Conservation (phyloP, 2,888 invertebrate species). For the Protula sp. region DNA sequence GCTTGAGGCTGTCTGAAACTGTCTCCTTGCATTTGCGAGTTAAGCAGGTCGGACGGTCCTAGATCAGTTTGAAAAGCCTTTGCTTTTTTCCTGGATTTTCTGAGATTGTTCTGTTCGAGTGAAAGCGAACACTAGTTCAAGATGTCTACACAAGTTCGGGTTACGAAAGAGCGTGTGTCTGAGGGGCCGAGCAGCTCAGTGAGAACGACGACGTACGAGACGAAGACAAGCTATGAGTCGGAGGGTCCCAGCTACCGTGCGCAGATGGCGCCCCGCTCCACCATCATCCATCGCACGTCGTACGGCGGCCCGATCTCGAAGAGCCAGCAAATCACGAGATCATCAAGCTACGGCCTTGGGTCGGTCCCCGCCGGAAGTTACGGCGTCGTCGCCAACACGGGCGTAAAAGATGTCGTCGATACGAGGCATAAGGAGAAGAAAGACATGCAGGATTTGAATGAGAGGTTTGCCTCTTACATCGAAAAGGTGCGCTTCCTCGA, state of each 20-base stretch:
- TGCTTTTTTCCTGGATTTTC: too few species aligned
- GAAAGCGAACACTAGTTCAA: too few species aligned
- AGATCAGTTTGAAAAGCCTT: too few species aligned
- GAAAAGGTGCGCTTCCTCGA: conserved; percentile 56
- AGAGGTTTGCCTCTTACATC: conserved; percentile 57
- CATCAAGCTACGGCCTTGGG: not conserved
- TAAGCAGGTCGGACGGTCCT: too few species aligned
- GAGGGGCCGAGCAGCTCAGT: not conserved
- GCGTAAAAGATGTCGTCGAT: conserved; percentile 51
- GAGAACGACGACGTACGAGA: conserved; percentile 5
- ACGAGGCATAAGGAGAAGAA: conserved; percentile 56
- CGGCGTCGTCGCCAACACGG: conserved; percentile 35
- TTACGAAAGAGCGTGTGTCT: too few species aligned
- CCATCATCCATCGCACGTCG: conserved; percentile 18
- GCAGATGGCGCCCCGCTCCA: conserved; percentile 13
- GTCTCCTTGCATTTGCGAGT: too few species aligned
- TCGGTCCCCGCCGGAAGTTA: conserved; percentile 33
- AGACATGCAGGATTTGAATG: conserved; percentile 58
- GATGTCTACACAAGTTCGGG: too few species aligned
- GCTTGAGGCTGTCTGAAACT: too few species aligned
- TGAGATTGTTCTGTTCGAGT: too few species aligned
- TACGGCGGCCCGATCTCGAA: too few species aligned
- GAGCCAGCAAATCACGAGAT: not conserved
- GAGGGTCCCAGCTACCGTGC: conserved; percentile 8
- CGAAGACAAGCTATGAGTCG: conserved; percentile 3